phyloP scores from a whole-genome alignment of 2,888 invertebrate species.

The Leuctra nigra region DNA sequence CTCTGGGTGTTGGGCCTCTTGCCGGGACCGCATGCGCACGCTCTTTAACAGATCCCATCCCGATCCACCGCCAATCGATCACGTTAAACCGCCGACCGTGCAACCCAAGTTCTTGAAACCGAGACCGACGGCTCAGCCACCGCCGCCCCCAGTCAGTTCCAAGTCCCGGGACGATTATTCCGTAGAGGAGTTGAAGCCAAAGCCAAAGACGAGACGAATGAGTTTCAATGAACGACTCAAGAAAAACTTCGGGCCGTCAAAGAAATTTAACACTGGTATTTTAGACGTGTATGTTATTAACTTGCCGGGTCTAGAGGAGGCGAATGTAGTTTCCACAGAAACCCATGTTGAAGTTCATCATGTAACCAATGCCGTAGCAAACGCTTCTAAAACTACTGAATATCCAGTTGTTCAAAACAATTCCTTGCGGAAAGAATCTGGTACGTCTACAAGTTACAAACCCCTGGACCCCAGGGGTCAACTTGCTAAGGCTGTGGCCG shows the following conservation, averaged over 20 bases:
- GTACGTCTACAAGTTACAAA: too few relatives aligned
- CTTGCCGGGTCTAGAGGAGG: not conserved
- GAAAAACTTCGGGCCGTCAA: conserved; percentile 1
- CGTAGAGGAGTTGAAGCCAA: too few relatives aligned
- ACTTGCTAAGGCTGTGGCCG: too few relatives aligned
- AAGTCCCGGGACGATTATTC: too few relatives aligned
- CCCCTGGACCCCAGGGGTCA: too few relatives aligned
- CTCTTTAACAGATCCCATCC: not conserved
- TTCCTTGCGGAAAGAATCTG: not conserved
- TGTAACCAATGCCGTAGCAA: not conserved
- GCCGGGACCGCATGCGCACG: not conserved
- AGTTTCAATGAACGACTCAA: conserved; percentile 7
- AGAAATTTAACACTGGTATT: conserved; percentile 10
- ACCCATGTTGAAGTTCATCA: not conserved
- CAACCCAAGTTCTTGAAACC: too few relatives aligned
- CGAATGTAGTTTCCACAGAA: not conserved
- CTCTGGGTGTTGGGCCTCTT: not conserved
- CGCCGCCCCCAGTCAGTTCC: not conserved
- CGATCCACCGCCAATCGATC: not conserved
- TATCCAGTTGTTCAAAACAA: not conserved
- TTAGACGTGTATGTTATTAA: conserved; percentile 5
- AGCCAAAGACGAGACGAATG: not conserved
- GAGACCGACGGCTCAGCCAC: not conserved
- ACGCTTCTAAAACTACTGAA: not conserved
- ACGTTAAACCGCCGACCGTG: too few relatives aligned